Percentiles rank a stretch among this genome's conserved stretches.
These are phyloP conservation scores for Eufriesea mexicana DNA, from an alignment of 1,140 invertebrate genomes.

Conservation along the genomic window DNA sequence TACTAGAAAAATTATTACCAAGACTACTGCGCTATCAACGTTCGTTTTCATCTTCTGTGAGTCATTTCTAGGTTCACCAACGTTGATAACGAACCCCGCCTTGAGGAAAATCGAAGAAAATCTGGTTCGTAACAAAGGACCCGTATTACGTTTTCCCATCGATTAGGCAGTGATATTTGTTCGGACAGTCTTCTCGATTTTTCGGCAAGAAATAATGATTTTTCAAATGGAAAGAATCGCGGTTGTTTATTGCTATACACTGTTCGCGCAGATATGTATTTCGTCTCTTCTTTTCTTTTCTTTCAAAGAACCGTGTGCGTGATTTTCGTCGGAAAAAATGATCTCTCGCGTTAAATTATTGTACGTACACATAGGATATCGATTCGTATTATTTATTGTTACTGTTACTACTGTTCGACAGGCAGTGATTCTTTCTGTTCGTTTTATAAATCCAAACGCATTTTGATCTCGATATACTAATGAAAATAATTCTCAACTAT, in stretches of 20 bases:
- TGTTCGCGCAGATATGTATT: conserved; percentile 19
- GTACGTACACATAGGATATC: conserved; percentile 8
- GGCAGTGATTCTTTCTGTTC: conserved; percentile 23
- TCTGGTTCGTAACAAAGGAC: not conserved
- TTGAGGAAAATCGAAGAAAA: not conserved
- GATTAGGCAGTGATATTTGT: conserved; percentile 14
- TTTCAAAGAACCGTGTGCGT: conserved; percentile 8
- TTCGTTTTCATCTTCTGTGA: not conserved
- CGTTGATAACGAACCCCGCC: not conserved
- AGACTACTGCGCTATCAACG: not conserved
- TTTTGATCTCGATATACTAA: not conserved
- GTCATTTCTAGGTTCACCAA: not conserved
- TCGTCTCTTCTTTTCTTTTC: too few relatives aligned
- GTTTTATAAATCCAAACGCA: not conserved
- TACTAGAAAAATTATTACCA: conserved; percentile 14
- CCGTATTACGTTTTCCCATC: not conserved
- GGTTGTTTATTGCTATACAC: not conserved
- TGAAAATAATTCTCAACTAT: not conserved
- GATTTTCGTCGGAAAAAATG: conserved; percentile 4
- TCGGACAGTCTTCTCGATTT: conserved; percentile 2
- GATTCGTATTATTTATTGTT: conserved; percentile 14
- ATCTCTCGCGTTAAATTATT: conserved; percentile 17
- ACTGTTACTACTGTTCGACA: conserved; percentile 24
- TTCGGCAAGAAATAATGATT: conserved; percentile 10
- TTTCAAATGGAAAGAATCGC: not conserved